Conservation (phyloP, 2,888 invertebrate genomes). For the Periphyllus acericola region DNA sequence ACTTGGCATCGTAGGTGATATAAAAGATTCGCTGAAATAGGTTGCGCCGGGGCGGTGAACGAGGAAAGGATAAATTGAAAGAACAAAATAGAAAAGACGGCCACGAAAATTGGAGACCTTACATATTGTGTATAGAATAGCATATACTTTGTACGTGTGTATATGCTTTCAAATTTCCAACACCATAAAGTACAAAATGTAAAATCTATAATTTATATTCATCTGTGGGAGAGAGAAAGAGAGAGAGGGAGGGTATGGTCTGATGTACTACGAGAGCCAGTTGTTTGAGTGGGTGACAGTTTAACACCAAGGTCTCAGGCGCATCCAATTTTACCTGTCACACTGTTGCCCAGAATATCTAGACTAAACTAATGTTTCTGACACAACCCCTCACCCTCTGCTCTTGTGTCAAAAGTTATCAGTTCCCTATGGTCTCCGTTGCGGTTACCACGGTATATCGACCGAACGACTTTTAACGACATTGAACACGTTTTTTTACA, state of each 20-base stretch:
- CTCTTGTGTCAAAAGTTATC: too few species aligned
- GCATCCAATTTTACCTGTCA: constrained; percentile 32
- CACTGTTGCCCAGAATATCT: too few species aligned
- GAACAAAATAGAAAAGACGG: background rate
- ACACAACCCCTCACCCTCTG: too few species aligned
- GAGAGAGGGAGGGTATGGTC: background rate
- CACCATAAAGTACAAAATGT: background rate
- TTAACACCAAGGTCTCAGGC: background rate
- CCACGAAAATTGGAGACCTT: background rate
- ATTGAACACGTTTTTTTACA: too few species aligned
- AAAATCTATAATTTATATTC: constrained; percentile 49
- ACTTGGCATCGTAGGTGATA: background rate
- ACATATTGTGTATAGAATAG: background rate
- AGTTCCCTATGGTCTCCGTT: too few species aligned
- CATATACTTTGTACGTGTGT: too few species aligned
- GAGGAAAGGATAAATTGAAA: background rate
- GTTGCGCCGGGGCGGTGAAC: background rate
- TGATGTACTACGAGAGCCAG: background rate
- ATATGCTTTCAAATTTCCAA: background rate
- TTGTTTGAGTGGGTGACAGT: constrained; percentile 6
- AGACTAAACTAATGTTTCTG: background rate
- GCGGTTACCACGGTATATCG: too few species aligned
- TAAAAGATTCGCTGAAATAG: background rate
- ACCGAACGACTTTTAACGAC: too few species aligned
- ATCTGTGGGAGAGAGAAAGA: background rate